phyloP scores from a whole-genome alignment of 1,140 invertebrate genomes.

The Dufourea novaeangliae region DNA sequence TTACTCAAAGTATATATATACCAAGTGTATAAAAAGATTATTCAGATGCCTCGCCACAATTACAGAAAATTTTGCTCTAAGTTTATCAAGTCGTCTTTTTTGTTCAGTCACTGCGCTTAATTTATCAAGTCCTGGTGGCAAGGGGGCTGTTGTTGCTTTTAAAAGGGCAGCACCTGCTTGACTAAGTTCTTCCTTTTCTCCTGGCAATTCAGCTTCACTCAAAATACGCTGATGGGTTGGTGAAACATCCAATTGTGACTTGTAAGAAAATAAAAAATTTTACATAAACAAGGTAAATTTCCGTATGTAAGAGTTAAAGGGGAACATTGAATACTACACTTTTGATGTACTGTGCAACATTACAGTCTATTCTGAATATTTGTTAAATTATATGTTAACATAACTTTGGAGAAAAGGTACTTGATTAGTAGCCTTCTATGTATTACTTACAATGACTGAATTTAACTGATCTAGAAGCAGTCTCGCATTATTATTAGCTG shows the following conservation, averaged over 20 bases:
- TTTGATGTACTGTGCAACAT: no score
- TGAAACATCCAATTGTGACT: slow-evolving; percentile 89
- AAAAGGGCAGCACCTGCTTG: slow-evolving; percentile 91
- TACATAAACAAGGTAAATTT: slow-evolving; percentile 19
- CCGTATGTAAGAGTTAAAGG: no score
- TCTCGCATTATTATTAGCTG: slow-evolving; percentile 92
- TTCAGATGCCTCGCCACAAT: slow-evolving; percentile 93
- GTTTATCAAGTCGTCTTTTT: slow-evolving; percentile 91
- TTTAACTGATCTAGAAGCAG: slow-evolving; percentile 90
- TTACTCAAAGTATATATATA: slow-evolving; percentile 79
- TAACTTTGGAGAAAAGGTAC: slow-evolving; percentile 14
- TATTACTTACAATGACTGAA: slow-evolving; percentile 87
- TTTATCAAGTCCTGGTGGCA: slow-evolving; percentile 81
- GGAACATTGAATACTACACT: no score
- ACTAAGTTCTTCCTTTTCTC: slow-evolving; percentile 89
- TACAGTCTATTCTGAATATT: no score
- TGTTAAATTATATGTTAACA: background rate
- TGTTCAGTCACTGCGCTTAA: slow-evolving; percentile 94
- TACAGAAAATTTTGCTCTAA: slow-evolving; percentile 91
- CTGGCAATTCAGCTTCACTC: slow-evolving; percentile 87
- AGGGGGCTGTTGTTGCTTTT: slow-evolving; percentile 85
- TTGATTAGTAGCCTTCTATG: background rate
- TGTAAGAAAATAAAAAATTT: slow-evolving; percentile 37
- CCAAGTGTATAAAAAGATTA: slow-evolving; percentile 96
- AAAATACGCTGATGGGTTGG: slow-evolving; percentile 87